Evolutionary conservation across 1,140 invertebrate species (phyloP).

Genomic region (Drosophila carrolli): DNA sequence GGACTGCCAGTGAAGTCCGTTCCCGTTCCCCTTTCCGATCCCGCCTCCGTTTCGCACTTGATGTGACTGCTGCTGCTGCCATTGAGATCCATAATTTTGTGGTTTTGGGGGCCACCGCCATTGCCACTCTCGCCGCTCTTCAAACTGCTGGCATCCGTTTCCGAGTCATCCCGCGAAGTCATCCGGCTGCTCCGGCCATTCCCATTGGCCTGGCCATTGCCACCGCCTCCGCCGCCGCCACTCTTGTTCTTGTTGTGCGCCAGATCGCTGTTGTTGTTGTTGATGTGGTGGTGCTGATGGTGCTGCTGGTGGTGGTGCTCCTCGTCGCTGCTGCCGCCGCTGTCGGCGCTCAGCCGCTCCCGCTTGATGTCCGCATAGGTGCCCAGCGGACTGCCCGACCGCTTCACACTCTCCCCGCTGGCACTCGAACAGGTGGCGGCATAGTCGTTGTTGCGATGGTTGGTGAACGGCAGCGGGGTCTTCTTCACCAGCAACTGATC

Average conservation of each 20-base stretch:
- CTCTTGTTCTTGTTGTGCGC: constrained; percentile 75
- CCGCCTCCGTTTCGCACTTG: constrained; percentile 51
- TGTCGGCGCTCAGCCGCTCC: constrained; percentile 68
- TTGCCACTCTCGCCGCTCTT: constrained; percentile 68
- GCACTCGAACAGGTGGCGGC: constrained; percentile 49
- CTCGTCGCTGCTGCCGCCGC: constrained; percentile 63
- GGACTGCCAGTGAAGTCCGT: not conserved
- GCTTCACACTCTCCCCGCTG: constrained; percentile 54
- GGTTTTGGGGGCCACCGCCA: constrained; percentile 29
- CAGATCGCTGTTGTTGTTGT: constrained; percentile 68
- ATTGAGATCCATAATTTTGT: constrained; percentile 81
- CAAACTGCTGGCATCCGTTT: constrained; percentile 74
- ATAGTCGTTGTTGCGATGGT: constrained; percentile 72
- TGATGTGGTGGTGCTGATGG: constrained; percentile 31
- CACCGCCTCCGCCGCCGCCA: constrained; percentile 22
- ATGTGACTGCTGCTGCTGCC: constrained; percentile 60
- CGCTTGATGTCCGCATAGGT: constrained; percentile 75
- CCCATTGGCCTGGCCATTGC: constrained; percentile 20
- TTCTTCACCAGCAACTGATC: constrained; percentile 90
- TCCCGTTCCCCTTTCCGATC: not conserved
- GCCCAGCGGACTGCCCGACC: constrained; percentile 72
- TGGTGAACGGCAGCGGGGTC: constrained; percentile 85
- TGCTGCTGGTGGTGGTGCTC: constrained; percentile 30
- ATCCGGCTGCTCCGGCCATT: constrained; percentile 65
- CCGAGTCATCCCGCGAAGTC: constrained; percentile 75